Evolutionary conservation across 2,797 vertebrate species (phyloP).

Genomic region (Phylloscopus collybita): DNA sequence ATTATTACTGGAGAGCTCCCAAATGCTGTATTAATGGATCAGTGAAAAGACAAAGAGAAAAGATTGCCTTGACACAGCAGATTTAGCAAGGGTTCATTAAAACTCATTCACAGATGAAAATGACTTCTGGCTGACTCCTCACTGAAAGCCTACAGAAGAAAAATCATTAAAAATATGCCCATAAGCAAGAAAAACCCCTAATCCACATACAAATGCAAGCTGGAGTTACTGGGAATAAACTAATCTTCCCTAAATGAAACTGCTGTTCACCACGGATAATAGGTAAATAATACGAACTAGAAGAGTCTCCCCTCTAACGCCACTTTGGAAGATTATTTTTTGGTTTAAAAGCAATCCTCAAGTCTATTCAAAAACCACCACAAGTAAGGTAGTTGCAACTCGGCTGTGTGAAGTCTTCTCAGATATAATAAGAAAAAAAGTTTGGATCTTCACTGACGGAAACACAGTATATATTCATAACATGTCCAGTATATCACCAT

Average conservation of each 20-base stretch:
- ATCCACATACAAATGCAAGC: not conserved
- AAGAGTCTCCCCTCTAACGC: not conserved
- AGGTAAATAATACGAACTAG: not conserved
- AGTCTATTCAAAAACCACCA: not conserved
- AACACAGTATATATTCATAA: not conserved
- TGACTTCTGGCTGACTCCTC: not conserved
- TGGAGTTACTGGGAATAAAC: not conserved
- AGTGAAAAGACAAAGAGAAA: not conserved
- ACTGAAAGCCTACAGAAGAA: not conserved
- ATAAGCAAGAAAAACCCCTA: not conserved
- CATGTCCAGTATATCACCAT: not conserved
- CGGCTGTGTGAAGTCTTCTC: not conserved
- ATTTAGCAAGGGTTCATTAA: slow-evolving; percentile 9
- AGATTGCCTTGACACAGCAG: not conserved
- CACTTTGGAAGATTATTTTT: not conserved
- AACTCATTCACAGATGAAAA: not conserved
- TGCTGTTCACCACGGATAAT: not conserved
- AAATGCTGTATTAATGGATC: not conserved
- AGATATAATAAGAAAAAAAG: not conserved
- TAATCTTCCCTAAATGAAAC: not conserved
- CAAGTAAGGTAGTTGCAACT: not conserved
- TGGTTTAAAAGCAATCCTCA: not conserved
- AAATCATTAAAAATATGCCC: not conserved
- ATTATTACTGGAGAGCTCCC: not conserved
- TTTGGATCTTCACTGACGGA: not conserved